phyloP scores from a whole-genome alignment of 2,113 vertebrate species.

The Nycticryphes semicollaris region DNA sequence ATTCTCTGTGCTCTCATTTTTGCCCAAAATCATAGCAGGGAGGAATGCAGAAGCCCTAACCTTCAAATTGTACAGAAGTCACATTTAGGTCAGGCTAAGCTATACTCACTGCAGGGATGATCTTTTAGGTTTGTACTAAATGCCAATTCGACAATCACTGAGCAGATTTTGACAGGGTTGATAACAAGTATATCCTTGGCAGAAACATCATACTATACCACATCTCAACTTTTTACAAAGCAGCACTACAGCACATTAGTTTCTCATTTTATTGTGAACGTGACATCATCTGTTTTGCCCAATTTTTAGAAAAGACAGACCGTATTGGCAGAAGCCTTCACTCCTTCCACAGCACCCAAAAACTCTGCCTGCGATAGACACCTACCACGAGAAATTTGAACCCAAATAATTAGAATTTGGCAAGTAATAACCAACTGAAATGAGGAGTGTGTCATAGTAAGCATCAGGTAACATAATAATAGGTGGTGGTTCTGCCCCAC shows the following conservation, averaged over 20 bases:
- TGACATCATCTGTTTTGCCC: neutral
- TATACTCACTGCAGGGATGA: neutral
- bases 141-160: neutral
- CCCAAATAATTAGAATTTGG: slow-evolving; percentile 47
- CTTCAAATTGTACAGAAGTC: neutral
- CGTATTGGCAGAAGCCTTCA: neutral
- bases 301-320: neutral
- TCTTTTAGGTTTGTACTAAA: neutral
- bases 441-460: neutral
- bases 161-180: neutral
- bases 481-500: slow-evolving; percentile 55
- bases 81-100: neutral
- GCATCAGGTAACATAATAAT: slow-evolving; percentile 51
- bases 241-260: neutral
- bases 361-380: neutral
- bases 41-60: neutral
- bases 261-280: neutral
- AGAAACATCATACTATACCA: neutral
- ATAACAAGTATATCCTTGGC: neutral
- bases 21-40: neutral
- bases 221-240: neutral
- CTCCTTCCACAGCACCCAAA: neutral
- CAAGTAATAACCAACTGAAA: slow-evolving; percentile 15
- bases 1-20: neutral
- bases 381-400: slow-evolving; percentile 35